Percentiles rank a stretch among this genome's conserved stretches.
Conservation (phyloP, 2,113 vertebrate species). For the Suricata suricatta region DNA sequence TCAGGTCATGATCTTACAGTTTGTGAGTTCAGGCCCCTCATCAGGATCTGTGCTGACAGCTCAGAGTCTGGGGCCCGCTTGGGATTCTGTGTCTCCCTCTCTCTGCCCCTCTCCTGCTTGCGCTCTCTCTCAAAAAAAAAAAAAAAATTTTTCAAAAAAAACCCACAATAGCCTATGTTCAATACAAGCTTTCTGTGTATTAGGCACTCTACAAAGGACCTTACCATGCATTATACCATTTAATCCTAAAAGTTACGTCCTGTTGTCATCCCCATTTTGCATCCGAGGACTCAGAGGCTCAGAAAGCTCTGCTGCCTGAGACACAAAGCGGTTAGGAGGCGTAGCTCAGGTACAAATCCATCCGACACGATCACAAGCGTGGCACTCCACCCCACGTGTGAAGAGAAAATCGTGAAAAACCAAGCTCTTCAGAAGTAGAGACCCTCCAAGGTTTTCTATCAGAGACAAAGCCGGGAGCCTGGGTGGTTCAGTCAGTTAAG, state of each 20-base stretch:
- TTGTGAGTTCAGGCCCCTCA: too few relatives aligned
- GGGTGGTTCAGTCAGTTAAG: too few relatives aligned
- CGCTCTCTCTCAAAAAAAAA: too few relatives aligned
- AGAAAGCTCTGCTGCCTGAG: background rate
- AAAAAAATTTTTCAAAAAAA: too few relatives aligned
- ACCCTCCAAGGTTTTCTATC: background rate
- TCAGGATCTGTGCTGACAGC: too few relatives aligned
- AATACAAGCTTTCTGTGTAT: background rate
- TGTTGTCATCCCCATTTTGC: background rate
- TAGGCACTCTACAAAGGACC: background rate
- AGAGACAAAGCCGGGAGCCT: background rate
- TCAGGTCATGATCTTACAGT: too few relatives aligned
- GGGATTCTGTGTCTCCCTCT: too few relatives aligned
- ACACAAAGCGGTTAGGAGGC: fast-evolving
- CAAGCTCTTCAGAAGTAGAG: background rate
- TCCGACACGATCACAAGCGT: fast-evolving
- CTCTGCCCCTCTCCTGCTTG: too few relatives aligned
- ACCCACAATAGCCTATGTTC: background rate
- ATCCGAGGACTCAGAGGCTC: background rate
- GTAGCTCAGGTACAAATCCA: background rate
- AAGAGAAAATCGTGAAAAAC: background rate
- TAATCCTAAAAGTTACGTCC: background rate
- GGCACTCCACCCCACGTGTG: fast-evolving
- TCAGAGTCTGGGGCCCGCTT: too few relatives aligned
- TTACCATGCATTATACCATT: background rate